Base-by-base conservation (phyloP, 2,113 vertebrate species). In the Machaerirhynchus nigripectus region DNA sequence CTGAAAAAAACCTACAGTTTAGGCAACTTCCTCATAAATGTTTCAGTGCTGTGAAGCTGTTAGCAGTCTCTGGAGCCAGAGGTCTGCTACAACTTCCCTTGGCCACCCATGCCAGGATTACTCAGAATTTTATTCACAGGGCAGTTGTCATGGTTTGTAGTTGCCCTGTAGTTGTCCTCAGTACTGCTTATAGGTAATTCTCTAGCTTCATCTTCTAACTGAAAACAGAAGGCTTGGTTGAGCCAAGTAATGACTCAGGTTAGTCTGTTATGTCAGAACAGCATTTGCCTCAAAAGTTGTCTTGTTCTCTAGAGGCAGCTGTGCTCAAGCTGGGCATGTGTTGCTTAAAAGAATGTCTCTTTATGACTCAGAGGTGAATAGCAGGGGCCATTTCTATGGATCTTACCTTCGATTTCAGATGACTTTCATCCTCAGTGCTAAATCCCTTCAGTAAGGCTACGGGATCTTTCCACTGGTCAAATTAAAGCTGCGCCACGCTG, bases 291-390 rank as follows among this genome's bases (percentile, higher is more conserved):
- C 55, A 61, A 81, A 90, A 86, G 23, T 67, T 80, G 16, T 73
- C 89, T 80, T 77, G 24, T 31, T 73, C 35, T 55, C 14, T 69
- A 11, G 15, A 50, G 21, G 33, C 79, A 92, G 60, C 70, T 96
- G 75, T 80, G 64, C 75, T 93, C 39, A 33, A 83, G 61, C 12
- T 16, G 15, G 57, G 53, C 30, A 73, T 7, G 23, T 27, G 37
- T 63, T 93, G 64, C 83, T 80, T 87, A 13, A 85, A 89, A 84
- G 60, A 90, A 69, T 15, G 63, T 93, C 82, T 89, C 53, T 96
- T 70, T 90, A 76, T 96, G 91, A 97, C 80, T 97, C 96, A 91
- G 64, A 83, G 87, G 77, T 78, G 90, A 96, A 89, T 46, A 95
- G 30, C 42, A 6, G 52, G 47, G 73, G n/a, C 37, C 31, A 82